Conservation (phyloP, 1,140 invertebrate genomes). For the Dendrolimus kikuchii region DNA sequence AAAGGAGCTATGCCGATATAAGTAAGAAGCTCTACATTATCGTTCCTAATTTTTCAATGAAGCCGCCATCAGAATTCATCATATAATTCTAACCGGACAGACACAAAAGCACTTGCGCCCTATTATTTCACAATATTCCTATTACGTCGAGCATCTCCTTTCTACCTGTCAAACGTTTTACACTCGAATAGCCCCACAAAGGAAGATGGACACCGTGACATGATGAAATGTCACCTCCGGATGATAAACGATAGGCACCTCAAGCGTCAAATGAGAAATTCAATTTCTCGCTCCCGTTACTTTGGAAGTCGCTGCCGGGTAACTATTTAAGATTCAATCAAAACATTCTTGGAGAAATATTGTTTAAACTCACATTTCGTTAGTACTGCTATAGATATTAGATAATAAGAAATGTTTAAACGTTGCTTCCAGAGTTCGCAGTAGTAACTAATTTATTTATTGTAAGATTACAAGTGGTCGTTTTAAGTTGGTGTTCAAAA, state of each 20-base stretch:
- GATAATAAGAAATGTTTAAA: no score
- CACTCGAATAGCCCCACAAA: conserved; percentile 42
- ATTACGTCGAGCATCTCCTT: conserved; percentile 13
- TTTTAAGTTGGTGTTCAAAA: no score
- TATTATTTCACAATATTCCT: conserved; percentile 4
- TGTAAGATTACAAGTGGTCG: no score
- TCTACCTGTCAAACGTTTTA: conserved; percentile 39
- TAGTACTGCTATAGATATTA: no score
- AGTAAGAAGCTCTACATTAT: no score
- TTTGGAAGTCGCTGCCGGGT: conserved; percentile 16
- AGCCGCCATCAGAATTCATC: neutral
- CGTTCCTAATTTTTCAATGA: neutral
- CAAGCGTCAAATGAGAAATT: conserved; percentile 58
- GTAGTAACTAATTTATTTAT: no score
- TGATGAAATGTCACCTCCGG: conserved; percentile 56
- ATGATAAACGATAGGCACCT: conserved; percentile 53
- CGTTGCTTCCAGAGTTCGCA: no score
- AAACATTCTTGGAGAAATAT: conserved; percentile 1
- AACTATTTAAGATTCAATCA: conserved; percentile 14
- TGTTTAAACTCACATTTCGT: no score
- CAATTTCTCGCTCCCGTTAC: conserved; percentile 48
- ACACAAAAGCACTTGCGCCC: conserved; percentile 5
- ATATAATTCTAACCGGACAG: neutral
- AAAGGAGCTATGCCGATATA: no score
- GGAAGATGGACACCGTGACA: conserved; percentile 42